A percentile compares a stretch with the other conserved stretches of the same genome.
phyloP scores from a whole-genome alignment of 2,888 invertebrate species.

The Hypolimnas misippus region DNA sequence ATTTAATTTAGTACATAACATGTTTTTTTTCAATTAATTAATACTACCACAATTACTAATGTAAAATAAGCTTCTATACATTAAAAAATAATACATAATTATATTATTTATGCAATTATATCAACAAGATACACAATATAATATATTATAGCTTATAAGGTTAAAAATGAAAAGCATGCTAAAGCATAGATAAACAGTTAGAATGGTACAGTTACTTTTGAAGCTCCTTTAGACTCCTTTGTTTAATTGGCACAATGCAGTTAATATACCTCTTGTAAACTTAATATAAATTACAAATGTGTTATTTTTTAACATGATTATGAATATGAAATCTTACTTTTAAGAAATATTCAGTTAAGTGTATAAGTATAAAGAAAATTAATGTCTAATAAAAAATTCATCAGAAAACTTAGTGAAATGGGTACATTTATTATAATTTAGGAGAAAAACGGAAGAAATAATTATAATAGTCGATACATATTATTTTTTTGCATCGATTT shows the following conservation, averaged over 20 bases:
- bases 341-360: no score
- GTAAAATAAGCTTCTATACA: no score
- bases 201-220: not conserved
- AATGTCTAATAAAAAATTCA: not conserved
- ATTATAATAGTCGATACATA: not conserved
- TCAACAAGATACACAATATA: no score
- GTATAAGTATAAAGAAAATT: not conserved
- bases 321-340: no score
- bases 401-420: not conserved
- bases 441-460: not conserved
- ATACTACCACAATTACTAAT: no score
- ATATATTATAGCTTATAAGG: no score
- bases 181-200: not conserved
- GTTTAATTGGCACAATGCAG: not conserved
- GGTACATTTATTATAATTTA: not conserved
- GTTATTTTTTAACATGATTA: no score
- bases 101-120: no score
- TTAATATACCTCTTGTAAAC: not conserved
- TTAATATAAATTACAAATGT: not conserved
- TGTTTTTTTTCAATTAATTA: no score
- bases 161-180: no score
- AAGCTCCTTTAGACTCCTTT: not conserved
- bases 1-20: no score
- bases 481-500: not conserved
- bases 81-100: no score